phyloP scores from a whole-genome alignment of 2,113 vertebrate species.

The Furnarius figulus region DNA sequence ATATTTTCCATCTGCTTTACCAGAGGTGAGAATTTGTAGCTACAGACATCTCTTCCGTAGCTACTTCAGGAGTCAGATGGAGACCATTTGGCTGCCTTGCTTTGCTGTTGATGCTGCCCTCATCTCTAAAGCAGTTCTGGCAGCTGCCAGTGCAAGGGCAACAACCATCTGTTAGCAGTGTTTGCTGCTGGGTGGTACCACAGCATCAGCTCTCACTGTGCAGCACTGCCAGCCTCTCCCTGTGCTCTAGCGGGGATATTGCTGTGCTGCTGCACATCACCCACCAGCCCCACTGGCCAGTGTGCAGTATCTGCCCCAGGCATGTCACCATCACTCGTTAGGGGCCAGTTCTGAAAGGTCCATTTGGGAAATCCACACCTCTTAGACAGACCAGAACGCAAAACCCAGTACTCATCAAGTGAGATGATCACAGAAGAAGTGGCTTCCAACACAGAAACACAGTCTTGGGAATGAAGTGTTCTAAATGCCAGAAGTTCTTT shows the following conservation, averaged over 20 bases:
- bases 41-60: neutral
- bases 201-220: neutral
- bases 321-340: fast-evolving
- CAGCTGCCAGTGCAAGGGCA: neutral
- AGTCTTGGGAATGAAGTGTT: neutral
- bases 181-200: neutral
- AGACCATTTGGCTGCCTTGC: neutral
- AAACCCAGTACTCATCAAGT: neutral
- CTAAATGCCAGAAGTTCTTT: neutral
- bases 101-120: neutral
- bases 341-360: neutral
- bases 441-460: neutral
- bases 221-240: neutral
- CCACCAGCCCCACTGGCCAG: fast-evolving
- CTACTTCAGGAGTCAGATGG: neutral
- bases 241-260: neutral
- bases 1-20: neutral
- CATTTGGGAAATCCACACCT: neutral
- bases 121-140: neutral
- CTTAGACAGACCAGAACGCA: neutral
- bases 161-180: neutral
- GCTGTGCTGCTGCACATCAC: neutral
- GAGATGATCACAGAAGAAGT: neutral
- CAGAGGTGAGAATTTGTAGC: neutral
- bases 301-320: neutral